Evolutionary conservation across 1,140 invertebrate species (phyloP), one percentile per base, ranked within the genome.

Genomic region (Trichogramma pretiosum): DNA sequence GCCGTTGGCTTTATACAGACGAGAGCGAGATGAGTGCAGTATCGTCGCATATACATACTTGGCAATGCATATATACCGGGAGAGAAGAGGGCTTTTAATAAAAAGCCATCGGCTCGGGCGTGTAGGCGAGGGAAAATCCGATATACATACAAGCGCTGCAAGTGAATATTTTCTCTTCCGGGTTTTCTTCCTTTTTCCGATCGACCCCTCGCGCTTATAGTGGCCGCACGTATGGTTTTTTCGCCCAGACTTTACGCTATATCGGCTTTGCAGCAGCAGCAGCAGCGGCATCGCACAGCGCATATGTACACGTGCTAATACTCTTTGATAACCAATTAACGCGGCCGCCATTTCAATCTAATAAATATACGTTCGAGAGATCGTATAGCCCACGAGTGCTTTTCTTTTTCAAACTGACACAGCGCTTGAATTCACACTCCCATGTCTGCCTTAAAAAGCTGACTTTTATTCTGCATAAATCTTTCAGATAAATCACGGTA

Each of bases 251-350:
- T n/a, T n/a, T n/a, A n/a, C n/a, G n/a, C n/a, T n/a, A n/a, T n/a
- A n/a, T n/a, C n/a, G n/a, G n/a, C n/a, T n/a, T n/a, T n/a, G n/a
- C n/a, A n/a, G n/a, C n/a, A n/a, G n/a, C n/a, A n/a, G n/a, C n/a
- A n/a, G n/a, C 63, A 67, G 67, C 62, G 63, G 62, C 65, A 59
- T 44, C 53, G 58, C 59, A 53, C 53, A 54, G 43, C n/a, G n/a
- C n/a, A n/a, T n/a, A n/a, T n/a, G n/a, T n/a, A n/a, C n/a, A n/a
- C 54, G 52, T 55, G 56, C 56, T 67, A 65, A 66, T 67, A 63
- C 58, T 60, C 62, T 70, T 69, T 70, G 66, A 69, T 70, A 65
- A 66, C 58, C 64, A 67, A 68, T 69, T 70, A 67, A 61, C 60
- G 56, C 60, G 62, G 56, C 55, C 56, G 14, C n/a, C n/a, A n/a